Base-by-base conservation (phyloP, 2,113 vertebrate species). In the Callionymus lyra region DNA sequence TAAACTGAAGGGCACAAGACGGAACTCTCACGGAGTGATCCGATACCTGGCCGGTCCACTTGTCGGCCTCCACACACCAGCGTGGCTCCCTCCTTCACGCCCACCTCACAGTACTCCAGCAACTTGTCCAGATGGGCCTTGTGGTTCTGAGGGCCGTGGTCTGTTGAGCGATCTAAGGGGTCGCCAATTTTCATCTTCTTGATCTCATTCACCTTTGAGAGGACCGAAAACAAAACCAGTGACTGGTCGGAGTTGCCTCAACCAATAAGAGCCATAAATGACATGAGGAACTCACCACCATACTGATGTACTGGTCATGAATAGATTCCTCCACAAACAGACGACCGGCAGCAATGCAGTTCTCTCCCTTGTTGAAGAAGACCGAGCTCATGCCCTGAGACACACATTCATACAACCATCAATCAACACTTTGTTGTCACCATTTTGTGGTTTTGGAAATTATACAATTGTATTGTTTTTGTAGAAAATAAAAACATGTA, bases 321-420 rank as follows among this genome's bases (percentile, higher is more conserved):
- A 92, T 85, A 0, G 84, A 84, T 40, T 90, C 85, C 63, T 93
- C 91, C 16, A 93, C 62, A 4, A 93, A 93, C 31, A 91, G 81
- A 34, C 90, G 80, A 0, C 91, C 90, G 0, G 89, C 89, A 0
- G 91, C 91, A 0, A 93, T 93, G 78, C 91, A 93, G 71, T 93
- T 93, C 71, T 93, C 90, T 0, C 90, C 90, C 70, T 93, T 93
- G 74, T 91, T 93, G 70, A 93, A 93, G 63, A 84, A 93, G 34
- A 92, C 89, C 0, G 90, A 85, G 53, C 89, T 89, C 89, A 92
- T 90, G 1, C 89, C 90, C 89, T 93, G 56, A 12, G 44, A 18
- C 38, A 12, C 9, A 21, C 34, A 46, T n/a, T 56, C 6, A 50
- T 32, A 47, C 15, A n/a, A n/a, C n/a, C n/a, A n/a, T n/a, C n/a